Conservation (phyloP, 1,140 invertebrate genomes). For the Eupristina koningsbergeri region DNA sequence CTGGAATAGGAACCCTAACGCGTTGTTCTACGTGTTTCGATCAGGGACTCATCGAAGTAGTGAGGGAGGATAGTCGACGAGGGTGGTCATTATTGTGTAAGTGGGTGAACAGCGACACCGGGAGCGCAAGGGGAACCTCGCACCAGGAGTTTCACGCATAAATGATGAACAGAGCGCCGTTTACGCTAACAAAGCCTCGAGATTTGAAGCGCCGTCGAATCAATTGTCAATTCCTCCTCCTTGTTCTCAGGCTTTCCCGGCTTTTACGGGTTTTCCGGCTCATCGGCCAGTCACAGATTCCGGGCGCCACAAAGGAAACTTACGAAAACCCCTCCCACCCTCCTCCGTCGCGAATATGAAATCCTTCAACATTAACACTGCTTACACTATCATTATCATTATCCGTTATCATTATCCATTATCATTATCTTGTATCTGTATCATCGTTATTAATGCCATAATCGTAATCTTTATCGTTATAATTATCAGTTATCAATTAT, state of each 20-base stretch:
- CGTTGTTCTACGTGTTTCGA: conserved; percentile 21
- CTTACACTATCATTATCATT: not conserved
- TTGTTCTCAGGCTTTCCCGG: no score
- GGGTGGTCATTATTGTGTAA: conserved; percentile 1
- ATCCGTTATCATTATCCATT: conserved; percentile 19
- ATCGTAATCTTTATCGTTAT: conserved; percentile 22
- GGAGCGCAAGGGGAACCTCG: not conserved
- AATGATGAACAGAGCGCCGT: no score
- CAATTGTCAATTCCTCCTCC: not conserved
- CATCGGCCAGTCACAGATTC: no score
- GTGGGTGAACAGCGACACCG: conserved; percentile 18
- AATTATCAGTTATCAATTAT: no score
- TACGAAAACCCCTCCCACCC: not conserved
- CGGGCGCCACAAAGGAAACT: not conserved
- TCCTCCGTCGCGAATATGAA: not conserved
- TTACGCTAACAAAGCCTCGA: no score
- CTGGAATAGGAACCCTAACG: conserved; percentile 51
- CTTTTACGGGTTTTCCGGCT: no score
- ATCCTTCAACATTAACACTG: not conserved
- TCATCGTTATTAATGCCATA: not conserved
- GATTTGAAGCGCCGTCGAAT: no score
- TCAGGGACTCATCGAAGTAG: conserved; percentile 14
- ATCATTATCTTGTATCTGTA: not conserved
- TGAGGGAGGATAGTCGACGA: conserved; percentile 30
- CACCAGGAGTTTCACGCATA: not conserved